phyloP scores from a whole-genome alignment of 1,140 invertebrate genomes.

The Potamilus streckersoni region DNA sequence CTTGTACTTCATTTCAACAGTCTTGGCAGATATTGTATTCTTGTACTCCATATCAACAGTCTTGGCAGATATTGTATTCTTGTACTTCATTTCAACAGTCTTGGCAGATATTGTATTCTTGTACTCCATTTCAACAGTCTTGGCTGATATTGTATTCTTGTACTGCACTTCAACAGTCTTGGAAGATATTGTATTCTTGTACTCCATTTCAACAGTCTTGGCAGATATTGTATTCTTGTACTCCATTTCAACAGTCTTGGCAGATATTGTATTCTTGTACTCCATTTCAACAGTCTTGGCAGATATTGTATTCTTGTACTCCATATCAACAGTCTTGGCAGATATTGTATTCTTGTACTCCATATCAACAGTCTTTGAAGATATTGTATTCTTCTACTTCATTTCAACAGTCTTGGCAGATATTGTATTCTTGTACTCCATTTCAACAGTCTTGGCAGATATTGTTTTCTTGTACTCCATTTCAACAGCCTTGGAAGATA shows the following conservation, averaged over 20 bases:
- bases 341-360: too few relatives aligned
- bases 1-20: conserved; percentile 46
- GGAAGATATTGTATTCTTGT: conserved; percentile 50
- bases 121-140: too few relatives aligned
- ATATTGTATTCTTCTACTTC: background rate
- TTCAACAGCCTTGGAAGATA: too few relatives aligned
- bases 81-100: too few relatives aligned
- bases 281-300: conserved; percentile 58
- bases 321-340: conserved; percentile 4
- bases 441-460: conserved; percentile 2
- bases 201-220: conserved; percentile 29
- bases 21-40: conserved; percentile 57
- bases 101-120: too few relatives aligned
- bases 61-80: too few relatives aligned
- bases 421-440: conserved; percentile 42
- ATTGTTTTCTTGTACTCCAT: too few relatives aligned
- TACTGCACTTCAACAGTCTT: conserved; percentile 54
- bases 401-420: conserved; percentile 62
- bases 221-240: too few relatives aligned
- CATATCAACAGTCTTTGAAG: too few relatives aligned
- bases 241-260: too few relatives aligned
- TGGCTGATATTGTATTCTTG: too few relatives aligned
- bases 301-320: conserved; percentile 52
- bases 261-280: too few relatives aligned
- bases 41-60: conserved; percentile 29